A percentile compares a stretch with the other conserved stretches of the same genome.
Evolutionary conservation across 2,113 vertebrate species (phyloP).

Genomic region (Fregetta grallaria): DNA sequence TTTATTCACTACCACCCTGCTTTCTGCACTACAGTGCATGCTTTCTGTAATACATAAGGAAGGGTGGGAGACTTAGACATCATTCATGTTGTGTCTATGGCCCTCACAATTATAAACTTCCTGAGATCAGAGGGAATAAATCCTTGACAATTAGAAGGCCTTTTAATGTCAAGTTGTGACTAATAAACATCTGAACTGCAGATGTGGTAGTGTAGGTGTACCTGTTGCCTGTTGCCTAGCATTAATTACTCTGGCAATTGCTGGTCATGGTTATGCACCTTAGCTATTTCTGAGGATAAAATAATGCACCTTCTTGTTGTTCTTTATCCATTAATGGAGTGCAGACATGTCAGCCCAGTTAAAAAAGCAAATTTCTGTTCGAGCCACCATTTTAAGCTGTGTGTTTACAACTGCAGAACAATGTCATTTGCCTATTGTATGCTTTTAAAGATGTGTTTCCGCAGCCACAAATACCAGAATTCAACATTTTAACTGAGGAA

Average conservation of each 20-base stretch:
- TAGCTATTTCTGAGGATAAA: not conserved
- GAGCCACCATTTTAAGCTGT: not conserved
- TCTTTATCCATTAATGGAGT: not conserved
- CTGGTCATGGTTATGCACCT: not conserved
- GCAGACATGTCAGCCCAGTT: not conserved
- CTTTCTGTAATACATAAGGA: not conserved
- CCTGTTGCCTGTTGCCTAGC: conserved; percentile 17
- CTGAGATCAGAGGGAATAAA: conserved; percentile 20
- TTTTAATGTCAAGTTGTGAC: conserved; percentile 39
- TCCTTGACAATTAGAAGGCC: conserved; percentile 6
- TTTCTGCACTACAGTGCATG: not conserved
- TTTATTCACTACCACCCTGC: not conserved
- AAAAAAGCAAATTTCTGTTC: not conserved
- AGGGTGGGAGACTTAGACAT: not conserved
- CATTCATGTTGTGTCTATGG: not conserved
- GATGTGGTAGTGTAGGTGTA: conserved; percentile 25
- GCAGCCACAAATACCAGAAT: not conserved
- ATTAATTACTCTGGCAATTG: not conserved
- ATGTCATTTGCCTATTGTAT: not conserved
- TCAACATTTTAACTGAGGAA: not conserved
- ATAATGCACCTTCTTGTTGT: not conserved
- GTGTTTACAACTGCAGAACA: not conserved
- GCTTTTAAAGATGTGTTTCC: not conserved
- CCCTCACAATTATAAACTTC: not conserved
- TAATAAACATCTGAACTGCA: conserved; percentile 56